Evolutionary conservation across 2,888 invertebrate species (phyloP).

Genomic region (Anarsia innoxiella): DNA sequence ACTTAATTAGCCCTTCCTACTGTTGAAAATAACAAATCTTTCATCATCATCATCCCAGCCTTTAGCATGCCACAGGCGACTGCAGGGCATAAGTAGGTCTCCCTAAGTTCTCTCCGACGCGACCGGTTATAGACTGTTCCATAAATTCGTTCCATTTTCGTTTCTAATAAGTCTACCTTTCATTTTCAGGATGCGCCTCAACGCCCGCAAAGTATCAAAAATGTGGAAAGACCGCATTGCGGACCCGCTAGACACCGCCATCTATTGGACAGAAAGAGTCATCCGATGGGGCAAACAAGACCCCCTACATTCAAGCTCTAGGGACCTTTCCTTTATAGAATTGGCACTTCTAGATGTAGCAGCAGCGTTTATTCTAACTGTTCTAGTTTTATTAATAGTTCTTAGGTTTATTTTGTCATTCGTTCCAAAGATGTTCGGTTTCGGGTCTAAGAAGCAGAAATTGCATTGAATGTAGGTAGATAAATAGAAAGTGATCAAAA

Average conservation of each 20-base stretch:
- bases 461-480: too few species aligned
- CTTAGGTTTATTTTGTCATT: slow-evolving; percentile 33
- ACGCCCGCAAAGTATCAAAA: slow-evolving; percentile 58
- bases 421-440: slow-evolving; percentile 34
- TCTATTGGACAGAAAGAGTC: slow-evolving; percentile 76
- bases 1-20: too few species aligned
- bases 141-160: too few species aligned
- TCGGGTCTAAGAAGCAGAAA: slow-evolving; percentile 45
- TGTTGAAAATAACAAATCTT: too few species aligned
- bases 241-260: slow-evolving; percentile 70
- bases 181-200: slow-evolving; percentile 52
- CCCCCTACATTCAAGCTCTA: slow-evolving; percentile 41
- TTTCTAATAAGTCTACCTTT: slow-evolving; percentile 3
- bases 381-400: slow-evolving; percentile 30
- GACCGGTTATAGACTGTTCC: too few species aligned
- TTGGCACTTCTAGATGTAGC: slow-evolving; percentile 48
- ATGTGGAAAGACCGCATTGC: slow-evolving; percentile 70
- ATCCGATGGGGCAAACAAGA: slow-evolving; percentile 56
- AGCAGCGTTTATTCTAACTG: slow-evolving; percentile 31
- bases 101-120: too few species aligned
- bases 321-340: slow-evolving; percentile 46
- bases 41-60: too few species aligned
- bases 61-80: too few species aligned
- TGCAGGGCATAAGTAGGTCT: too few species aligned
- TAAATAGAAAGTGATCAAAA: too few species aligned